Base-by-base conservation (phyloP, 2,797 vertebrate genomes). In the Vultur gryphus region DNA sequence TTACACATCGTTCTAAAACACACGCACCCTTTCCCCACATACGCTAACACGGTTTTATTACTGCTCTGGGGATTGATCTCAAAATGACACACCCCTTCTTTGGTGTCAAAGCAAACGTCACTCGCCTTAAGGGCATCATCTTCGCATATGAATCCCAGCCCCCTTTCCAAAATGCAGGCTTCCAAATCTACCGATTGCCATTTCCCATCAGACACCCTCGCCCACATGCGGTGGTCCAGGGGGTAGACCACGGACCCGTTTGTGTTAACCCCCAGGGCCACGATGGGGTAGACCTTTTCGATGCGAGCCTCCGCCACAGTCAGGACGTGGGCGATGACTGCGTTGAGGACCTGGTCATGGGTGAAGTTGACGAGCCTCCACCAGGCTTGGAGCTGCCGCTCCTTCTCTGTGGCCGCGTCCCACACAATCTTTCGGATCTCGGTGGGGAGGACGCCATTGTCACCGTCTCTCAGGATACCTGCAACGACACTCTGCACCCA, bases 401-500 rank as follows among this genome's bases (percentile, higher is more conserved):
- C 96, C 89, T 95, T 91, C 67, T 96, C 95, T 3, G 96, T 95
- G 94, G 96, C 96, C 0, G 37, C 61, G 0, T 97, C 96, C 96
- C 96, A 97, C 89, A 97, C 96, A 0, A 97, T 96, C 84, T 97
- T 97, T 35, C 96, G 87, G 87, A 97, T 95, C 94, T 97, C 96
- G 0, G 96, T 96, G 76, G 96, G 96, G 76, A 97, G 96, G 87
- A 97, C 8, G 0, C 96, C 96, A 0, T 95, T 97, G 69, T 97
- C 96, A 0, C 96, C 96, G 0, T 97, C 96, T 17, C 96, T 95
- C 84, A 97, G 92, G 91, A 97, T 97, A 77, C 96, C 96, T 97
- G 96, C 96, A 97, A 97, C 29, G 4, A 97, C 96, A 96, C 82
- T 97, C 96, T 97, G 96, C 91, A 96, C 96, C 96, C 96, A 97